These are phyloP conservation scores for Glareola pratincola DNA, from an alignment of 2,113 vertebrate genomes.

Conservation along the genomic window DNA sequence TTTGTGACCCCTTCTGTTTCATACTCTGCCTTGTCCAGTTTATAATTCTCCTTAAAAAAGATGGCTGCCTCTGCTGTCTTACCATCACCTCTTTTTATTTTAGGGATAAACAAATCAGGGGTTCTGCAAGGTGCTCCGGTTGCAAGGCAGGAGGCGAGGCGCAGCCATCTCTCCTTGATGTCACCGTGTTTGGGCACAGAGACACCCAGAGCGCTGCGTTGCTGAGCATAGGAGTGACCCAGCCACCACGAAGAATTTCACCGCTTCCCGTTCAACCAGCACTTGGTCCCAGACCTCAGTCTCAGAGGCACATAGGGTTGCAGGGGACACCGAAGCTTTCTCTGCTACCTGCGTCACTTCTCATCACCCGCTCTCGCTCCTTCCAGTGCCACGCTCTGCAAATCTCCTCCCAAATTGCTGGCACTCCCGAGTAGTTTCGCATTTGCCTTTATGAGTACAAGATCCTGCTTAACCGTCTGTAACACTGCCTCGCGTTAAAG, in stretches of 20 bases:
- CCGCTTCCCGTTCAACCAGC: background rate
- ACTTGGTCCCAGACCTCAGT: background rate
- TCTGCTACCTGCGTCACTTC: background rate
- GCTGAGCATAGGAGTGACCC: background rate
- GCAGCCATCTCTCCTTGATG: background rate
- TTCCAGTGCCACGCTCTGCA: background rate
- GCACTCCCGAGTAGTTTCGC: background rate
- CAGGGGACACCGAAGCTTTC: background rate
- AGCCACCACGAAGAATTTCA: background rate
- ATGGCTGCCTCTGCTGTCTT: background rate
- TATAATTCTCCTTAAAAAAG: background rate
- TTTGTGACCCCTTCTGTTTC: background rate
- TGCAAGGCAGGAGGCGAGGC: background rate
- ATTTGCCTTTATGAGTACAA: slow-evolving; percentile 1
- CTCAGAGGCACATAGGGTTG: background rate
- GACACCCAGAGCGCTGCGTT: background rate
- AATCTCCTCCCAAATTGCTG: background rate
- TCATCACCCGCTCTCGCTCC: background rate
- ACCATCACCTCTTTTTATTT: background rate
- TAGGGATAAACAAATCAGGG: background rate
- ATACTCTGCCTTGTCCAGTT: background rate
- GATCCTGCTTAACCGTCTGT: background rate
- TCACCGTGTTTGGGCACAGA: background rate
- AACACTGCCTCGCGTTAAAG: background rate
- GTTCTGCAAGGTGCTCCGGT: background rate